Percentiles rank a stretch among this genome's conserved stretches.
phyloP scores from a whole-genome alignment of 2,797 vertebrate species.

The Coendou prehensilis region DNA sequence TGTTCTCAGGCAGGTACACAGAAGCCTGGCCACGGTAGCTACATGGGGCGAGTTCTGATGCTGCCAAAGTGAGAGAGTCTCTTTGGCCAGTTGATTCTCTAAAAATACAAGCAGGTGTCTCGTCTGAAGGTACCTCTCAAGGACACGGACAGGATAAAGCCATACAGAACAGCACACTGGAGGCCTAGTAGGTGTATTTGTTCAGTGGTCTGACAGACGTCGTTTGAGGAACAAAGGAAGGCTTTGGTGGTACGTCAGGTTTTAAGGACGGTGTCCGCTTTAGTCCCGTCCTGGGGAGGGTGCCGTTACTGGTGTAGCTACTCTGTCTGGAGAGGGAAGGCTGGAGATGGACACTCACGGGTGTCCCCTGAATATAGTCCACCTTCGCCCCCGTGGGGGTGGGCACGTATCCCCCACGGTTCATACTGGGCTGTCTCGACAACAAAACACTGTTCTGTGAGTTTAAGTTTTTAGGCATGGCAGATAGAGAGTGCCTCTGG shows the following conservation, averaged over 20 bases:
- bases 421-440: conserved; percentile 97
- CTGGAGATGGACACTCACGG: conserved; percentile 94
- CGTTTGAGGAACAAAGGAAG: conserved; percentile 96
- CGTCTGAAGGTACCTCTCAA: conserved; percentile 84
- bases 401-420: conserved; percentile 95
- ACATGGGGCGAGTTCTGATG: conserved; percentile 88
- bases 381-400: conserved; percentile 95
- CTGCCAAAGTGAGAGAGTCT: conserved; percentile 91
- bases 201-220: conserved; percentile 97
- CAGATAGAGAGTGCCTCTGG: conserved; percentile 97
- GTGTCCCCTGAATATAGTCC: conserved; percentile 95
- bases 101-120: conserved; percentile 91
- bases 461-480: conserved; percentile 96
- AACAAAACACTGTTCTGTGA: conserved; percentile 96
- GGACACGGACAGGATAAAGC: conserved; percentile 86
- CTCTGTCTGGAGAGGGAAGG: conserved; percentile 96
- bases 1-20: conserved; percentile 85
- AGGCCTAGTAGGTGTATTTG: conserved; percentile 97
- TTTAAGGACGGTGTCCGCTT: conserved; percentile 98
- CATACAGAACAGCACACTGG: conserved; percentile 83
- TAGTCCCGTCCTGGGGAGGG: conserved; percentile 96
- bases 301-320: conserved; percentile 97
- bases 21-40: conserved; percentile 85
- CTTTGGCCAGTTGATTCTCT: conserved; percentile 94
- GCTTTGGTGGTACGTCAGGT: conserved; percentile 99